Percentiles rank a stretch among this genome's conserved stretches.
These are phyloP conservation scores for Tretioscincus oriximinensis DNA, from an alignment of 2,113 vertebrate genomes.

Conservation along the genomic window DNA sequence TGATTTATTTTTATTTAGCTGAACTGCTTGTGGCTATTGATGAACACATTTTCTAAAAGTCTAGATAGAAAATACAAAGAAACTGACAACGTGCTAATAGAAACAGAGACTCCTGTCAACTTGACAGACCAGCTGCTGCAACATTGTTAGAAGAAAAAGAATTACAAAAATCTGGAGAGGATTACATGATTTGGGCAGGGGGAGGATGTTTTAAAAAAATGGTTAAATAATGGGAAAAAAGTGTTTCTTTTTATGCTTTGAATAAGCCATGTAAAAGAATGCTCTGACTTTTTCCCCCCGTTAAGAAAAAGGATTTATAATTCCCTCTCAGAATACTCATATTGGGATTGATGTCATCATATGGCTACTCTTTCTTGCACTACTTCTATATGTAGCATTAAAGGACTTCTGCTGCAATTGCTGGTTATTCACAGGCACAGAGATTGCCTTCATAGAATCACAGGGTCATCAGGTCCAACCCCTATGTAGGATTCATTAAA, in stretches of 20 bases:
- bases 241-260: neutral
- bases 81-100: neutral
- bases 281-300: neutral
- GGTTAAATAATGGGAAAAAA: neutral
- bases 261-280: neutral
- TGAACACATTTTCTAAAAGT: neutral
- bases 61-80: constrained; percentile 1
- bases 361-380: too few species aligned
- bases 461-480: too few species aligned
- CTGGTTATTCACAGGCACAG: too few species aligned
- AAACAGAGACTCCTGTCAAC: neutral
- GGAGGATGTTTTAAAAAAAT: neutral
- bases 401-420: too few species aligned
- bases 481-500: too few species aligned
- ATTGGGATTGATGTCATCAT: too few species aligned
- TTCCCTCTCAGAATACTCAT: neutral
- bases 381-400: too few species aligned
- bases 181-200: constrained; percentile 2
- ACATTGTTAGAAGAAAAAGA: neutral
- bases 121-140: constrained; percentile 4
- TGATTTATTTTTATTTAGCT: neutral
- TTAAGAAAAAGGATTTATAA: neutral
- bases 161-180: neutral
- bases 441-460: too few species aligned
- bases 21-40: neutral